Evolutionary conservation across 2,888 invertebrate genomes (phyloP).

Genomic region (Aproaerema taeniolella): DNA sequence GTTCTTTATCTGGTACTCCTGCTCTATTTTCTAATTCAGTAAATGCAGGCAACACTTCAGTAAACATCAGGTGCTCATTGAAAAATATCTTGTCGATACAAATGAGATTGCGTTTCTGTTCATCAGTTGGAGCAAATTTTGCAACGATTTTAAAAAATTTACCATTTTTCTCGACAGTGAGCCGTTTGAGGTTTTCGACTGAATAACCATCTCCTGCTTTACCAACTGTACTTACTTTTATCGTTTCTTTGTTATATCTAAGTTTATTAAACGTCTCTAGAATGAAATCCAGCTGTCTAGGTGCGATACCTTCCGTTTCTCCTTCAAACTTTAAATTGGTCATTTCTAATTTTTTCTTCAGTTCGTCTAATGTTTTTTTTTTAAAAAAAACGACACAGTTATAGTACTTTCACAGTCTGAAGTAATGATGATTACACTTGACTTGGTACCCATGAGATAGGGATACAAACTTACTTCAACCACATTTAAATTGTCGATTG

Average conservation of each 20-base stretch:
- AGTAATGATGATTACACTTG: too few species aligned
- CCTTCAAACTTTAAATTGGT: too few species aligned
- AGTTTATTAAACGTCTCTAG: constrained; percentile 26
- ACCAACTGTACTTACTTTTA: constrained; percentile 30
- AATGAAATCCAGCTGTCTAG: constrained; percentile 32
- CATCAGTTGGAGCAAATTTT: constrained; percentile 31
- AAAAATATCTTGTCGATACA: constrained; percentile 22
- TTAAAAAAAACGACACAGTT: too few species aligned
- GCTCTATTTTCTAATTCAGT: constrained; percentile 26
- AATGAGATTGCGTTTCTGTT: constrained; percentile 18
- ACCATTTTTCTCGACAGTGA: constrained; percentile 28
- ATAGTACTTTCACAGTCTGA: too few species aligned
- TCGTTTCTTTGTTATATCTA: constrained; percentile 26
- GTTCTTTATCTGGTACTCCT: constrained; percentile 27
- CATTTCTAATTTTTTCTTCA: too few species aligned
- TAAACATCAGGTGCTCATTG: constrained; percentile 38
- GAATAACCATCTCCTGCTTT: constrained; percentile 34
- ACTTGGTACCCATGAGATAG: too few species aligned
- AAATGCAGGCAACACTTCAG: constrained; percentile 31
- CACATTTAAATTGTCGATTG: too few species aligned
- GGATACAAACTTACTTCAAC: too few species aligned
- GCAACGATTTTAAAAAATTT: constrained; percentile 28
- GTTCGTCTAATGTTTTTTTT: too few species aligned
- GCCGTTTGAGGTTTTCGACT: constrained; percentile 28
- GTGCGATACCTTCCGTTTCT: background rate